These are phyloP conservation scores for Oriolus oriolus DNA, from an alignment of 2,113 vertebrate species.

Conservation along the genomic window DNA sequence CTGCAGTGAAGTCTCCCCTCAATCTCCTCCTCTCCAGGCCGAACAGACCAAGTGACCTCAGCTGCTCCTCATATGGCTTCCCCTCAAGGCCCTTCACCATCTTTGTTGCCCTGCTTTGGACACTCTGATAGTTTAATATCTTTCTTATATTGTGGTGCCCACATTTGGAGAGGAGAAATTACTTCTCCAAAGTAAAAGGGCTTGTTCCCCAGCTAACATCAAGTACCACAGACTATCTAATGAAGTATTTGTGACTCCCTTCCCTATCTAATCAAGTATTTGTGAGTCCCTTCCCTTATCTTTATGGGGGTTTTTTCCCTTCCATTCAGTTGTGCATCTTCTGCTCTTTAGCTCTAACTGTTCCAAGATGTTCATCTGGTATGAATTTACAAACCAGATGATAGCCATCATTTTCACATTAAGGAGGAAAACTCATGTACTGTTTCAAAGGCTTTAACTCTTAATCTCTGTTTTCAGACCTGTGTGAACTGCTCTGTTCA, in stretches of 20 bases:
- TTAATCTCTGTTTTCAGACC: background rate
- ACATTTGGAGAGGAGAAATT: background rate
- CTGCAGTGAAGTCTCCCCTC: background rate
- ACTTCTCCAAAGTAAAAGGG: background rate
- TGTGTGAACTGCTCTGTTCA: background rate
- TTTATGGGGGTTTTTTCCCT: background rate
- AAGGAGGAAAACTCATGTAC: background rate
- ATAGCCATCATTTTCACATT: background rate
- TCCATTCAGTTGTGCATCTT: background rate
- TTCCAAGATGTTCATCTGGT: conserved; percentile 4
- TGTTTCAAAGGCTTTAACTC: conserved; percentile 3
- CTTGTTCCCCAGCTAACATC: background rate
- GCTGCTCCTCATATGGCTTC: background rate
- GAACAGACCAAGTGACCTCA: background rate
- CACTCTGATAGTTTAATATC: background rate
- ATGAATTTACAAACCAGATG: conserved; percentile 14
- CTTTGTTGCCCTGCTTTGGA: background rate
- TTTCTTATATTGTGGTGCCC: accelerated
- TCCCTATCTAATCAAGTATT: background rate
- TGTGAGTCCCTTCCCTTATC: background rate
- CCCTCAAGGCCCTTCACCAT: background rate
- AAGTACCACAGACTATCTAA: background rate
- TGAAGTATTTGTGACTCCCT: background rate
- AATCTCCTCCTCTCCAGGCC: background rate
- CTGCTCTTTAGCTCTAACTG: background rate